These are phyloP conservation scores for Dendrolimus houi DNA, from an alignment of 2,888 invertebrate species.

Conservation along the genomic window DNA sequence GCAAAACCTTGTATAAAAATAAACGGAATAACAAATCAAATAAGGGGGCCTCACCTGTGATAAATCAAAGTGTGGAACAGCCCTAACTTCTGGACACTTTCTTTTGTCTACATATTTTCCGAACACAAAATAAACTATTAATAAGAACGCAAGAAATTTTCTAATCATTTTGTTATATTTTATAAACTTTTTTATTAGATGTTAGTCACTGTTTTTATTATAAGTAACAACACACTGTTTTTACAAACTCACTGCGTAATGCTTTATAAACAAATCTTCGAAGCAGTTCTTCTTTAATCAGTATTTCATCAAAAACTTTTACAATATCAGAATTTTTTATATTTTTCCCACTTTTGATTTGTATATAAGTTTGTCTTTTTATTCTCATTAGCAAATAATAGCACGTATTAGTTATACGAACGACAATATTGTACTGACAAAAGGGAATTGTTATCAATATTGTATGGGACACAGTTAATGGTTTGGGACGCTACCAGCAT, in stretches of 20 bases:
- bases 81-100: slow-evolving; percentile 86
- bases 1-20: too few species aligned
- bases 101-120: slow-evolving; percentile 77
- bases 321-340: too few species aligned
- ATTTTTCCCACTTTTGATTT: too few species aligned
- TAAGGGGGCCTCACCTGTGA: slow-evolving; percentile 71
- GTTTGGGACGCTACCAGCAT: slow-evolving; percentile 51
- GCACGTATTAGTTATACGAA: slow-evolving; percentile 45
- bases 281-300: too few species aligned
- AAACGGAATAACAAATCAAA: too few species aligned
- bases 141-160: slow-evolving; percentile 25
- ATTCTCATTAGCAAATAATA: neutral
- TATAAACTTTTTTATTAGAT: too few species aligned
- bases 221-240: too few species aligned
- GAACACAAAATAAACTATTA: slow-evolving; percentile 21
- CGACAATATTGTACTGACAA: slow-evolving; percentile 55
- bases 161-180: slow-evolving; percentile 15
- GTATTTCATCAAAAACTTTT: too few species aligned
- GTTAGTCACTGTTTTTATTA: too few species aligned
- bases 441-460: slow-evolving; percentile 66
- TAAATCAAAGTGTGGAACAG: slow-evolving; percentile 86
- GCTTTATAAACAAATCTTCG: too few species aligned
- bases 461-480: slow-evolving; percentile 63
- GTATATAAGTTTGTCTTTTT: too few species aligned
- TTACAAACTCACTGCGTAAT: too few species aligned